phyloP scores from a whole-genome alignment of 2,888 invertebrate genomes.

The Girardia tigrina region DNA sequence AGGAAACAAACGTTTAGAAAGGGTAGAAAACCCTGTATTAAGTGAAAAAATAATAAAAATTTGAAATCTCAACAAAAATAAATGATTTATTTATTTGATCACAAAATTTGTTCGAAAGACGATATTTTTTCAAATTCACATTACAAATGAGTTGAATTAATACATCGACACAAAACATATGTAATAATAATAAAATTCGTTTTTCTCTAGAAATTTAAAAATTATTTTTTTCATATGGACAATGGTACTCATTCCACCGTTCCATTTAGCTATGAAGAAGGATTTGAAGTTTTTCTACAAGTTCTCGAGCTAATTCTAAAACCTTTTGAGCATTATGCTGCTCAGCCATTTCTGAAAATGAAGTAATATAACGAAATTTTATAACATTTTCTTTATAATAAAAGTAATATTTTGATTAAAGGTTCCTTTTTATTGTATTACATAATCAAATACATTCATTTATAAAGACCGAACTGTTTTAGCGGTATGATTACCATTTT shows the following conservation, averaged over 20 bases:
- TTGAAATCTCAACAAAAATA: no score
- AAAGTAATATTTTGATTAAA: no score
- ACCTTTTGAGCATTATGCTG: slow-evolving; percentile 72
- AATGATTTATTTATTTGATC: no score
- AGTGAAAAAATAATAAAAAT: no score
- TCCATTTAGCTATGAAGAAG: slow-evolving; percentile 47
- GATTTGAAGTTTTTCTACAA: slow-evolving; percentile 74
- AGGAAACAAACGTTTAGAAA: no score
- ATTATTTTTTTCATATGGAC: not conserved
- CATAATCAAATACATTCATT: no score
- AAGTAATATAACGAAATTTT: not conserved
- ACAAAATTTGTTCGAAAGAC: not conserved
- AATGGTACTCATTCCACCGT: no score
- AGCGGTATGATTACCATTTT: no score
- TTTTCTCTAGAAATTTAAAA: not conserved
- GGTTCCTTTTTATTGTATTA: no score
- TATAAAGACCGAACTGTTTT: no score
- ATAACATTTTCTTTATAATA: not conserved
- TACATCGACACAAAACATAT: not conserved
- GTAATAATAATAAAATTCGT: not conserved
- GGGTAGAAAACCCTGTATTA: no score
- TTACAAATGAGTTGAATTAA: not conserved
- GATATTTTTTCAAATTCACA: not conserved
- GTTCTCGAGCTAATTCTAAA: slow-evolving; percentile 66
- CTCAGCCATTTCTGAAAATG: slow-evolving; percentile 79